Evolutionary conservation across 2,113 vertebrate species (phyloP), one percentile per base, ranked within the genome.

Genomic region (Columba janthina): DNA sequence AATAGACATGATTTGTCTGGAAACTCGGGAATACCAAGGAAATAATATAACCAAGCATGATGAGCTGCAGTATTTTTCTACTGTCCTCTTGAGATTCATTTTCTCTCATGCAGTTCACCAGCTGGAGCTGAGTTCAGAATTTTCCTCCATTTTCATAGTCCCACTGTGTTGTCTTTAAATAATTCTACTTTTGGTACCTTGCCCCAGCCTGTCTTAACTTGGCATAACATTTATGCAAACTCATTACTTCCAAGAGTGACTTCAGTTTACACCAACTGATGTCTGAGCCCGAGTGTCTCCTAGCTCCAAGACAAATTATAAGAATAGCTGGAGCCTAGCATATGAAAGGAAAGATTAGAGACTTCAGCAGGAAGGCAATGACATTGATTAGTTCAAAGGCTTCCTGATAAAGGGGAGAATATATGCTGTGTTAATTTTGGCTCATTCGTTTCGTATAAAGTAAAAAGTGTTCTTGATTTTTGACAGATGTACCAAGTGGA

Each of bases 401-500:
- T 86, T 94, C 67, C 76, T 61, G 80, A 90, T 82, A 93, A 76
- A 82, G 12, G 62, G 36, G 74, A 34, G 92, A 89, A 85, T 92
- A 87, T 20, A 70, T 0, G 3, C 57, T 1, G 1, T 72, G 80
- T 79, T 90, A 90, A 89, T 87, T 72, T 66, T 69, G 73, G 72
- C 89, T 87, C 32, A 29, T 28, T 65, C 5, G 5, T 91, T 94
- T 94, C 31, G 11, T 69, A 17, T 54, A 58, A 64, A 84, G 88
- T 96, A 54, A 98, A 89, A 71, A 48, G 24, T 66, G 20, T 97
- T 81, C 14, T 96, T 97, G 74, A 70, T 96, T 86, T 96, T 79
- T 98, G 96, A 87, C 90, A 99, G 99, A 99, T 64, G 96, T 99
- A 79, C 98, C 98, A 0, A 98, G 98, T 53, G 99, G 99, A 96